Conservation (phyloP, 2,113 vertebrate genomes). For the Fulmarus glacialis region DNA sequence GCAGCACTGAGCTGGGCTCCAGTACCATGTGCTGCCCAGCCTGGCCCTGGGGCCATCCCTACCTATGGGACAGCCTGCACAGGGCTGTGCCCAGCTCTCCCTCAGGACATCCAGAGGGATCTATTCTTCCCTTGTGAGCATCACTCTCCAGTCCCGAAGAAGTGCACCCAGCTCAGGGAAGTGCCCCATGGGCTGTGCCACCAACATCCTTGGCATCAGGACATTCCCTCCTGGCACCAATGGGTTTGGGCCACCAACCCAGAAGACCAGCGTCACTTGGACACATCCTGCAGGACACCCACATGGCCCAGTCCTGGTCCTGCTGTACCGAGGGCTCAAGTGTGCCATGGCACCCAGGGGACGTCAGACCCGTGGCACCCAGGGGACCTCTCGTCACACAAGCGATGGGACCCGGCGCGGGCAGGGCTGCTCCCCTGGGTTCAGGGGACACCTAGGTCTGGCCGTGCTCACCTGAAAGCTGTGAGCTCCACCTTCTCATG, state of each 20-base stretch:
- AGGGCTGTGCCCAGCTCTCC: accelerated
- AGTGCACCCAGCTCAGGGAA: not conserved
- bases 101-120: accelerated
- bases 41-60: not conserved
- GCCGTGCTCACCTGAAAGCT: constrained; percentile 84
- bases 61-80: too few relatives aligned
- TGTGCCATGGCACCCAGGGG: not conserved
- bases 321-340: accelerated
- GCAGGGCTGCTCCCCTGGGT: not conserved
- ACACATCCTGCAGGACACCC: not conserved
- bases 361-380: not conserved
- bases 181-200: accelerated
- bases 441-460: not conserved
- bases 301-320: not conserved
- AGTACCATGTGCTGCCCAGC: not conserved
- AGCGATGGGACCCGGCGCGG: not conserved
- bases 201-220: not conserved
- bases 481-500: constrained; percentile 95
- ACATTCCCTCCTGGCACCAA: not conserved
- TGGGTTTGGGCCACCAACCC: not conserved
- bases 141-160: not conserved
- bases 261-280: not conserved
- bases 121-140: not conserved
- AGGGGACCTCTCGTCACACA: not conserved
- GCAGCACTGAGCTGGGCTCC: accelerated